Evolutionary conservation across 1,140 invertebrate genomes (phyloP).

Genomic region (Macrobrachium rosenbergii): DNA sequence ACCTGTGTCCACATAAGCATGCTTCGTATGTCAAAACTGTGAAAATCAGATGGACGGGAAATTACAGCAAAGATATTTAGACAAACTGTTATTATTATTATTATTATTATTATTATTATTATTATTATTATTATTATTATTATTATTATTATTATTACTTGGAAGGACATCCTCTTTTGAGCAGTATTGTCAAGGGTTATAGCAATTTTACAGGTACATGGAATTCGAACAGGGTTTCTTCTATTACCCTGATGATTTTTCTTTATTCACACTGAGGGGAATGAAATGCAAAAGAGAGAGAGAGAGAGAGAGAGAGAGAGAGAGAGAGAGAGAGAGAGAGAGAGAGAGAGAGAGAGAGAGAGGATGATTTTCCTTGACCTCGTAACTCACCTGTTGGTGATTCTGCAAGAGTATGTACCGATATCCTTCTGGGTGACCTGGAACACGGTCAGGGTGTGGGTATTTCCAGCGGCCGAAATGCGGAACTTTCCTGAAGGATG

Average conservation of each 20-base stretch:
- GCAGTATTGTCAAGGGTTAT: no score
- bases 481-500: constrained; percentile 66
- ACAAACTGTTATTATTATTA: neutral
- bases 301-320: neutral
- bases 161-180: no score
- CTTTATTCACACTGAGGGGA: no score
- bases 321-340: constrained; percentile 6
- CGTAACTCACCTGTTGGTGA: constrained; percentile 71
- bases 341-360: neutral
- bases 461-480: constrained; percentile 58
- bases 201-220: no score
- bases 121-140: constrained; percentile 5
- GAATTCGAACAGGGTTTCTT: no score
- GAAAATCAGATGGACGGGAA: no score
- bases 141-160: constrained; percentile 22
- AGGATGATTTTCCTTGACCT: neutral
- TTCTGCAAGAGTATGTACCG: constrained; percentile 73
- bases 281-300: neutral
- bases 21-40: no score
- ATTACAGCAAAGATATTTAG: neutral
- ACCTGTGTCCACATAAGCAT: no score
- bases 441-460: constrained; percentile 70
- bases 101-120: constrained; percentile 11
- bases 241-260: no score
- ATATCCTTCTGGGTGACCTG: constrained; percentile 72